Conservation (phyloP, 1,140 invertebrate species). For the Drosophila melanica region DNA sequence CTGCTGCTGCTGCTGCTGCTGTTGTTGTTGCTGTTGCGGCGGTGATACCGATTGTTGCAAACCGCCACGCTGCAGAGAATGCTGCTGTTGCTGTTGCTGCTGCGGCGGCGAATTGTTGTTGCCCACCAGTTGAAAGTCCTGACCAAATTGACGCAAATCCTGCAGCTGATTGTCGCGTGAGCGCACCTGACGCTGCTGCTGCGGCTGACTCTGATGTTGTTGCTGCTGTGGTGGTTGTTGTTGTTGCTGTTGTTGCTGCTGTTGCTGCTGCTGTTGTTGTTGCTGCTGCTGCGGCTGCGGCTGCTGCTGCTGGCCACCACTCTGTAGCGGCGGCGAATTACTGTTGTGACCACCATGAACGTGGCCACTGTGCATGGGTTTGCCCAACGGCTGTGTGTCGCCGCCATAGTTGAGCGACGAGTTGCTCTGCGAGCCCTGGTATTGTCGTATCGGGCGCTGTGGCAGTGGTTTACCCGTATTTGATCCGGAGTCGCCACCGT, state of each 20-base stretch:
- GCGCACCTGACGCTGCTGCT: slow-evolving; percentile 72
- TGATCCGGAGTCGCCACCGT: slow-evolving; percentile 67
- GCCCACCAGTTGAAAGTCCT: slow-evolving; percentile 73
- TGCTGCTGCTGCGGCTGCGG: slow-evolving; percentile 45
- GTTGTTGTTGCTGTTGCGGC: slow-evolving; percentile 59
- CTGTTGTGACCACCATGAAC: slow-evolving; percentile 65
- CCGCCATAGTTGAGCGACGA: slow-evolving; percentile 72
- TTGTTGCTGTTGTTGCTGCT: slow-evolving; percentile 51
- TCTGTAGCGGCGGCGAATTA: slow-evolving; percentile 74
- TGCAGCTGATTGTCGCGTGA: slow-evolving; percentile 75
- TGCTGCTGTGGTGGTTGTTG: slow-evolving; percentile 58
- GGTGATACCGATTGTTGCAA: slow-evolving; percentile 65
- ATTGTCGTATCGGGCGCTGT: slow-evolving; percentile 74
- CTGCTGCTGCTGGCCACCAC: slow-evolving; percentile 44
- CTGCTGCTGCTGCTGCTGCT: slow-evolving; percentile 60
- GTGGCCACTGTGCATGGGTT: slow-evolving; percentile 65
- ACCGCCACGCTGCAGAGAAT: slow-evolving; percentile 70
- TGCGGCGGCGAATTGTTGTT: slow-evolving; percentile 65
- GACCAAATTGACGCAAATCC: slow-evolving; percentile 75
- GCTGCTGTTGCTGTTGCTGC: slow-evolving; percentile 39
- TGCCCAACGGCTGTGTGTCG: slow-evolving; percentile 61
- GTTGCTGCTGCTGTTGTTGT: slow-evolving; percentile 38
- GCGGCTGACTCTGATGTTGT: slow-evolving; percentile 60
- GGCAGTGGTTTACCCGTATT: slow-evolving; percentile 70
- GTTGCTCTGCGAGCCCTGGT: slow-evolving; percentile 72